A percentile compares a stretch with the other conserved stretches of the same genome.
Conservation (phyloP, 53 echinoderm and acorn worm genomes). For the Pentamera pediparva region DNA sequence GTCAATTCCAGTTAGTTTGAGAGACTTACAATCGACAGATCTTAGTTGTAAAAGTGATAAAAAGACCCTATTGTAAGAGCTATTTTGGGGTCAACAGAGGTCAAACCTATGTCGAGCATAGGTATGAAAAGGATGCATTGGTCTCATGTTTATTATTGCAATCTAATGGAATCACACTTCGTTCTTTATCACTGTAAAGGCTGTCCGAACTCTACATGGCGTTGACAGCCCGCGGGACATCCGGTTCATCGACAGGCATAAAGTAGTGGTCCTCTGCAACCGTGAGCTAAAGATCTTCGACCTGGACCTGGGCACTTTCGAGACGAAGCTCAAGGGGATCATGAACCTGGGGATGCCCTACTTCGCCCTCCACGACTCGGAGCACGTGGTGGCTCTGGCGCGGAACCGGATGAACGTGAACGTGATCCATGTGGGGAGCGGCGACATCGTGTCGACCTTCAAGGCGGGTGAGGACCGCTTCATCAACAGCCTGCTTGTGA, state of each 20-base stretch:
- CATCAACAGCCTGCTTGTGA: conserved; percentile 94
- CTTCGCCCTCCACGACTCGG: conserved; percentile 73
- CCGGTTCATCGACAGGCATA: conserved; percentile 75
- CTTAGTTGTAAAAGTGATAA: no score
- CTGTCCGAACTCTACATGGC: conserved; percentile 74
- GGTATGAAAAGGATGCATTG: no score
- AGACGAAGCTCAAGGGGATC: conserved; percentile 81
- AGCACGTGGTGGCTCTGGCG: conserved; percentile 94
- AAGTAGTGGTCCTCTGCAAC: conserved; percentile 89
- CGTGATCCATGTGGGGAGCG: conserved; percentile 80
- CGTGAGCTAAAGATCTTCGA: conserved; percentile 92
- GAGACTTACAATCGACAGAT: no score
- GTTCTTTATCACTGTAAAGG: no score
- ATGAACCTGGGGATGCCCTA: conserved; percentile 96
- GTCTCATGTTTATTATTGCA: no score
- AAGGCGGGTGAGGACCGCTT: conserved; percentile 95
- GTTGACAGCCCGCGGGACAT: conserved; percentile 71
- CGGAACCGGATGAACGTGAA: conserved; percentile 97
- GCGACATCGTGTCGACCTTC: conserved; percentile 81
- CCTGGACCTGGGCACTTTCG: conserved; percentile 71
- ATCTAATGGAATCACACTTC: no score
- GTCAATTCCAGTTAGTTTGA: no score
- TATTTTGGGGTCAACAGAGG: no score
- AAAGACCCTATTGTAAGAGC: no score
- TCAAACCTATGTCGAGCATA: no score